Percentiles rank a stretch among this genome's conserved stretches.
Evolutionary conservation across 1,140 invertebrate species (phyloP).

Genomic region (Metopolophium dirhodum): DNA sequence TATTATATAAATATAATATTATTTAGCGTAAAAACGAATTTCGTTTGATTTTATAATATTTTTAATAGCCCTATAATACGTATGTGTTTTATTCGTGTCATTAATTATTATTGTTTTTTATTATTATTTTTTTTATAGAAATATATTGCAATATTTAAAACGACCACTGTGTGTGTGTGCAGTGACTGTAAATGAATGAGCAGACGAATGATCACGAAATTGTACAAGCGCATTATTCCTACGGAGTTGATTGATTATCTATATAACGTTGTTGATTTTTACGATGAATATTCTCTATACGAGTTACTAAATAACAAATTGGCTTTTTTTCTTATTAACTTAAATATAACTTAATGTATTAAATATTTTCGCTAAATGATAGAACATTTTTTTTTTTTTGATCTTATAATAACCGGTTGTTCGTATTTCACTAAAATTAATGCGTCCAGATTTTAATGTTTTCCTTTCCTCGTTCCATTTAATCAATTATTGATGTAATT

Average conservation of each 20-base stretch:
- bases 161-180: neutral
- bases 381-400: neutral
- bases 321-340: neutral
- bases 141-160: neutral
- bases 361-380: neutral
- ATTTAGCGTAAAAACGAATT: slow-evolving; percentile 14
- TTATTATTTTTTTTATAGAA: neutral
- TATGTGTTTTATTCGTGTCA: neutral
- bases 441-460: neutral
- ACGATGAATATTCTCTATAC: neutral
- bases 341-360: neutral
- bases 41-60: neutral
- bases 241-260: slow-evolving; percentile 25
- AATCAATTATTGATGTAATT: neutral
- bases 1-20: neutral
- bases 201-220: neutral
- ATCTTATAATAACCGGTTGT: slow-evolving; percentile 18
- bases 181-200: slow-evolving; percentile 16
- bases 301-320: slow-evolving; percentile 24
- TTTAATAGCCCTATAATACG: neutral
- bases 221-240: neutral
- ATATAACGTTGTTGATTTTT: slow-evolving; percentile 19
- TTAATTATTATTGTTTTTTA: neutral
- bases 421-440: neutral
- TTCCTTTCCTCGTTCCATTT: neutral